Percentiles rank a stretch among this genome's conserved stretches.
phyloP scores from a whole-genome alignment of 2,888 invertebrate genomes.

The Eledone cirrhosa region DNA sequence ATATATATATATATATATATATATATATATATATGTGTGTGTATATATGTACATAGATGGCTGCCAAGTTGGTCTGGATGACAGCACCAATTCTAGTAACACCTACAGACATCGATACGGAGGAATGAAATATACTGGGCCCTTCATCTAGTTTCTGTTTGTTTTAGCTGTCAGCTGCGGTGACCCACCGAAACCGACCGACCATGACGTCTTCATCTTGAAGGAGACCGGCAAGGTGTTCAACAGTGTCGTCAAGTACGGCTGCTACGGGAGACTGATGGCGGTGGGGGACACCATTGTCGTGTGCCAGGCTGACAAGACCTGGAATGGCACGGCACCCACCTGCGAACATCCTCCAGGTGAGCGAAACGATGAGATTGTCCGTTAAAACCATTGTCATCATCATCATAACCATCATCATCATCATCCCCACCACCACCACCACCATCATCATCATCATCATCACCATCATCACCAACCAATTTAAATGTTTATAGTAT shows the following conservation, averaged over 20 bases:
- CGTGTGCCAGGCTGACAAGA: conserved; percentile 46
- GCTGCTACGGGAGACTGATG: conserved; percentile 20
- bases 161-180: conserved; percentile 56
- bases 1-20: too few relatives aligned
- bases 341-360: conserved; percentile 43
- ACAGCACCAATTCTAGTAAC: too few relatives aligned
- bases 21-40: too few relatives aligned
- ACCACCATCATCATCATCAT: not conserved
- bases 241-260: not conserved
- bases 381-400: not conserved
- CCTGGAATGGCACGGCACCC: conserved; percentile 59
- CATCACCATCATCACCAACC: too few relatives aligned
- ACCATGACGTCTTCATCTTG: not conserved
- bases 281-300: not conserved
- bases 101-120: too few relatives aligned
- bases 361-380: not conserved
- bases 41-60: too few relatives aligned
- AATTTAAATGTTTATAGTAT: too few relatives aligned
- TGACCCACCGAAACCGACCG: conserved; percentile 40
- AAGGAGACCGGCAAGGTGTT: not conserved
- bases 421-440: not conserved
- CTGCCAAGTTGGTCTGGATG: too few relatives aligned
- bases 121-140: too few relatives aligned
- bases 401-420: not conserved
- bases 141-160: not conserved